A percentile compares a stretch with the other conserved stretches of the same genome.
These are phyloP conservation scores for Cervus canadensis DNA, from an alignment of 2,113 vertebrate species.

Conservation along the genomic window DNA sequence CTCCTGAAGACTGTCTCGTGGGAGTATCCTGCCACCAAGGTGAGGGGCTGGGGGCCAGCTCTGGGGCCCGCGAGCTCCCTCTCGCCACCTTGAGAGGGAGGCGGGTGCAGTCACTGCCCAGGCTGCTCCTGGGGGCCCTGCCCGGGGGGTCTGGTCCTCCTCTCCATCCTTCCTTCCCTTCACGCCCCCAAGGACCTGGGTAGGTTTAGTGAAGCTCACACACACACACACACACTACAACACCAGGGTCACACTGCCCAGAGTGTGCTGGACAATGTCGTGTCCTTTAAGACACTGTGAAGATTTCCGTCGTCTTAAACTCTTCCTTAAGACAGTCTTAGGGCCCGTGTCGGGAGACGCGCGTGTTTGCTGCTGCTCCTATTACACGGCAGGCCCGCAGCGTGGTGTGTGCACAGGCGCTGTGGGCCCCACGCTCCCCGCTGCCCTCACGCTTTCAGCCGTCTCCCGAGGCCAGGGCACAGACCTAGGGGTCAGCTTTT, in stretches of 20 bases:
- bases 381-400: fast-evolving
- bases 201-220: not conserved
- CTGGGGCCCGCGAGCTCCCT: fast-evolving
- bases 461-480: not conserved
- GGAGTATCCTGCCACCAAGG: slow-evolving; percentile 90
- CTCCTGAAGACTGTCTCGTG: slow-evolving; percentile 87
- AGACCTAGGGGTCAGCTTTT: not conserved
- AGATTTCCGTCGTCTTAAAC: not conserved
- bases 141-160: not conserved
- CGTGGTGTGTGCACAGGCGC: fast-evolving
- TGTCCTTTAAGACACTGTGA: not conserved
- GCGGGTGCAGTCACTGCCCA: not conserved
- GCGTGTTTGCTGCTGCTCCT: fast-evolving
- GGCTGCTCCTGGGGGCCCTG: not conserved
- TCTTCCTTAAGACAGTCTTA: not conserved
- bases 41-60: slow-evolving; percentile 62
- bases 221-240: fast-evolving
- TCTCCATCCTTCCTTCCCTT: fast-evolving
- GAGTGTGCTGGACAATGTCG: fast-evolving
- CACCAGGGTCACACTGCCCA: fast-evolving
- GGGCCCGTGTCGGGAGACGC: fast-evolving
- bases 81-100: not conserved
- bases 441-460: fast-evolving
- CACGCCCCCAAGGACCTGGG: too few species aligned
- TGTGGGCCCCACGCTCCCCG: fast-evolving